Evolutionary conservation across 1,140 invertebrate genomes (phyloP).

Genomic region (Drosophila kohkoa): DNA sequence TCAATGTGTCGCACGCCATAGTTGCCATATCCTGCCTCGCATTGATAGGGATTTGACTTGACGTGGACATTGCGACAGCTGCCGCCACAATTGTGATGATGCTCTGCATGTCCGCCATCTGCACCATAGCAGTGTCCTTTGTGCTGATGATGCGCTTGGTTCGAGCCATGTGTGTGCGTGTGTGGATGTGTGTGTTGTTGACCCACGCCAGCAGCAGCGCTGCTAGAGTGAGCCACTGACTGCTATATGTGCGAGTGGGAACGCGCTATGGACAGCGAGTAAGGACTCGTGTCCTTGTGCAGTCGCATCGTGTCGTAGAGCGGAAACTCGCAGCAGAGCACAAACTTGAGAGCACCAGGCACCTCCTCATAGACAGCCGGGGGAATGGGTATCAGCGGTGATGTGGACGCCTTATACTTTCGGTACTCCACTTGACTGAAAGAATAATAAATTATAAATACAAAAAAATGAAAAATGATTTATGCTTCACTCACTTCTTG

Average conservation of each 20-base stretch:
- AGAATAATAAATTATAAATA: background rate
- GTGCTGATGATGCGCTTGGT: constrained; percentile 64
- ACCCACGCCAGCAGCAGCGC: constrained; percentile 67
- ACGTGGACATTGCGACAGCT: constrained; percentile 78
- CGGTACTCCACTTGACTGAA: constrained; percentile 92
- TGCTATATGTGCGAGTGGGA: constrained; percentile 90
- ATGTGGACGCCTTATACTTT: constrained; percentile 94
- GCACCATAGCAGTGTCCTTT: constrained; percentile 80
- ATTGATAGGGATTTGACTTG: constrained; percentile 82
- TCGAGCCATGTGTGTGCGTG: constrained; percentile 1
- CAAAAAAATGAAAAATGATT: background rate
- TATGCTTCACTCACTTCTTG: constrained; percentile 88
- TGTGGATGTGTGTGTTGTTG: constrained; percentile 55
- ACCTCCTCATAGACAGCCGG: constrained; percentile 93
- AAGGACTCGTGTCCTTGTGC: constrained; percentile 89
- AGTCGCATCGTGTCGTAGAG: constrained; percentile 92
- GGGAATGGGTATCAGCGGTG: constrained; percentile 94
- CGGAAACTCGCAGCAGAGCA: constrained; percentile 94
- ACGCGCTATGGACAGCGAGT: constrained; percentile 90
- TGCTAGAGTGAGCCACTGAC: constrained; percentile 82
- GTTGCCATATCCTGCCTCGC: constrained; percentile 77
- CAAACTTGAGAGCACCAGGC: constrained; percentile 91
- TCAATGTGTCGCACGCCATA: constrained; percentile 65
- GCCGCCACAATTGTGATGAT: constrained; percentile 78
- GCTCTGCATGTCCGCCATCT: constrained; percentile 77